These are phyloP conservation scores for Neuroscelio doddi DNA, from an alignment of 2,888 invertebrate species.

Conservation along the genomic window DNA sequence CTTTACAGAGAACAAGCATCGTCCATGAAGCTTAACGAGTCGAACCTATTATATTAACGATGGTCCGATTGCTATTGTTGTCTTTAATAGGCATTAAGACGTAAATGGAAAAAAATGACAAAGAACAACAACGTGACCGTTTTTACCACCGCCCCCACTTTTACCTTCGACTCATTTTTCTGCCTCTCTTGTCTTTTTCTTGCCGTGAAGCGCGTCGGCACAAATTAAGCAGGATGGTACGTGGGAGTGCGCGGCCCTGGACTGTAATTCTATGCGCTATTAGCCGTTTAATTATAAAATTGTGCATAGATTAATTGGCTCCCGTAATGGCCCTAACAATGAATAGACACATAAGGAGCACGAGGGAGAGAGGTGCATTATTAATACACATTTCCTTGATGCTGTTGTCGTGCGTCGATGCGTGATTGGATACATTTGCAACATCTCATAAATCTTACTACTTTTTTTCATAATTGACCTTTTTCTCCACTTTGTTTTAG, in stretches of 20 bases:
- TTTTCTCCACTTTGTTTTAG: no score
- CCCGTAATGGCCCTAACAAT: slow-evolving; percentile 63
- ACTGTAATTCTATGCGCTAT: slow-evolving; percentile 70
- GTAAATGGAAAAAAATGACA: slow-evolving; percentile 24
- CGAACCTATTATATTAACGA: slow-evolving; percentile 68
- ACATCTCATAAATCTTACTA: no score
- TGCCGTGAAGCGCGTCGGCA: slow-evolving; percentile 25
- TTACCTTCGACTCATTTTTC: background rate
- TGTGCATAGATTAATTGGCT: slow-evolving; percentile 72
- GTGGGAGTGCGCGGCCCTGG: slow-evolving; percentile 70
- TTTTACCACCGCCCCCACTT: slow-evolving; percentile 35
- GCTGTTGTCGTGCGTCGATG: slow-evolving; percentile 8
- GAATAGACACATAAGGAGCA: slow-evolving; percentile 37
- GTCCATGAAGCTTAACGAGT: no score
- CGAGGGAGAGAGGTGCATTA: slow-evolving; percentile 45
- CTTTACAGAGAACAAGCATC: no score
- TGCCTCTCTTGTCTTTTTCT: slow-evolving; percentile 16
- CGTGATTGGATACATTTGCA: background rate
- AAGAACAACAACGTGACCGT: slow-evolving; percentile 18
- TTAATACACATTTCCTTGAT: slow-evolving; percentile 54
- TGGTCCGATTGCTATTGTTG: slow-evolving; percentile 42
- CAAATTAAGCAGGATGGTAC: slow-evolving; percentile 47
- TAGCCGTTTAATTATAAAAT: slow-evolving; percentile 72
- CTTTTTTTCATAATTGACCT: no score
- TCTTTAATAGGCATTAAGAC: slow-evolving; percentile 51